These are phyloP conservation scores for Lasioglossum zephyrum DNA, from an alignment of 2,888 invertebrate genomes.

Conservation along the genomic window DNA sequence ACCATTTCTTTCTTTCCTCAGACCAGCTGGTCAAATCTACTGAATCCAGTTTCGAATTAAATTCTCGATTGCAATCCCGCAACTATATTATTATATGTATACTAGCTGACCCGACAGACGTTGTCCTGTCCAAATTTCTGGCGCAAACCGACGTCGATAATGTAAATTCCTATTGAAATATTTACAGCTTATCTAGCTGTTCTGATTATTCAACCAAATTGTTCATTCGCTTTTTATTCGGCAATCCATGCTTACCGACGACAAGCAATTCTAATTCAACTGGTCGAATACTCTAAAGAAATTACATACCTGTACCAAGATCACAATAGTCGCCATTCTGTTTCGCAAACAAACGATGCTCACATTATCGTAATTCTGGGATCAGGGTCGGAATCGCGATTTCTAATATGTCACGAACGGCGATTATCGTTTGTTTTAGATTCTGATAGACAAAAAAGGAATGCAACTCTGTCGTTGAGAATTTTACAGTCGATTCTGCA, in stretches of 20 bases:
- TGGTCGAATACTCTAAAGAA: not conserved
- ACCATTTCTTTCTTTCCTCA: not conserved
- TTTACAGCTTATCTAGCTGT: not conserved
- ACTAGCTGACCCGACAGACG: too few species aligned
- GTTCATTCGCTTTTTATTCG: not conserved
- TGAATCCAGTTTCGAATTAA: too few species aligned
- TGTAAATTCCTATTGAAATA: too few species aligned
- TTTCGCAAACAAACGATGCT: not conserved
- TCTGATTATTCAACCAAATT: not conserved
- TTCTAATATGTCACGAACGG: not conserved
- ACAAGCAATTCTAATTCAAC: not conserved
- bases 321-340: conserved; percentile 1
- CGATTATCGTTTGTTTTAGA: too few species aligned
- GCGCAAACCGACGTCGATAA: too few species aligned
- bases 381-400: not conserved
- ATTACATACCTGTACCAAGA: not conserved
- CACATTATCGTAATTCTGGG: not conserved
- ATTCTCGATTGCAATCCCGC: too few species aligned
- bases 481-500: too few species aligned
- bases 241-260: not conserved
- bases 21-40: too few species aligned
- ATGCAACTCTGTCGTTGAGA: too few species aligned
- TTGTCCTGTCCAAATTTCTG: too few species aligned
- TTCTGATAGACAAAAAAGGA: too few species aligned
- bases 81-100: too few species aligned